phyloP scores from a whole-genome alignment of 2,888 invertebrate genomes.

The Drosophila kuntzei region DNA sequence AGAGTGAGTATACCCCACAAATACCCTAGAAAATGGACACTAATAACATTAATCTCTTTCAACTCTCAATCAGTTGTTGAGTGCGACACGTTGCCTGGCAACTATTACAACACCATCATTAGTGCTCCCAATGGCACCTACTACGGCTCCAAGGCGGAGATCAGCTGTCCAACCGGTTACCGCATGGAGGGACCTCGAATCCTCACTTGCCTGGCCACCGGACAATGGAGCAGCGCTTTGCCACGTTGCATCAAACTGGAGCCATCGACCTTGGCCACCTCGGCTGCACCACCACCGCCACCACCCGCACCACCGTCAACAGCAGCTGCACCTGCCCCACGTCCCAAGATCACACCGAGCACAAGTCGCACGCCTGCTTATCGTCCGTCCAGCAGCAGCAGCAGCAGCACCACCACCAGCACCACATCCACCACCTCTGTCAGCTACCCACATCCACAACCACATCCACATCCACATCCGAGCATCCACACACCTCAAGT shows the following conservation, averaged over 20 bases:
- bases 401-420: slow-evolving; percentile 36
- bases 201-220: slow-evolving; percentile 90
- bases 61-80: slow-evolving; percentile 88
- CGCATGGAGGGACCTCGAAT: slow-evolving; percentile 89
- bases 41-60: neutral
- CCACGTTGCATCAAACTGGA: slow-evolving; percentile 91
- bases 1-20: slow-evolving; percentile 87
- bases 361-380: slow-evolving; percentile 82
- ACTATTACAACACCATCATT: slow-evolving; percentile 86
- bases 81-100: slow-evolving; percentile 89
- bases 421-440: slow-evolving; percentile 67
- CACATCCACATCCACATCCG: slow-evolving; percentile 49
- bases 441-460: slow-evolving; percentile 58
- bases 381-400: slow-evolving; percentile 50
- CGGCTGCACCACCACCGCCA: slow-evolving; percentile 54
- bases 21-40: neutral
- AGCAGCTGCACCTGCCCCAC: slow-evolving; percentile 38
- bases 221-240: slow-evolving; percentile 91
- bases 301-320: slow-evolving; percentile 54
- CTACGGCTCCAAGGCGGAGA: slow-evolving; percentile 91
- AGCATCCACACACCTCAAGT: slow-evolving; percentile 77
- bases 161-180: slow-evolving; percentile 90
- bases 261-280: slow-evolving; percentile 83
- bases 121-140: slow-evolving; percentile 89
- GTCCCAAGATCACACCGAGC: slow-evolving; percentile 83